These are phyloP conservation scores for Octomys mimax DNA, from an alignment of 2,797 vertebrate genomes.

Conservation along the genomic window DNA sequence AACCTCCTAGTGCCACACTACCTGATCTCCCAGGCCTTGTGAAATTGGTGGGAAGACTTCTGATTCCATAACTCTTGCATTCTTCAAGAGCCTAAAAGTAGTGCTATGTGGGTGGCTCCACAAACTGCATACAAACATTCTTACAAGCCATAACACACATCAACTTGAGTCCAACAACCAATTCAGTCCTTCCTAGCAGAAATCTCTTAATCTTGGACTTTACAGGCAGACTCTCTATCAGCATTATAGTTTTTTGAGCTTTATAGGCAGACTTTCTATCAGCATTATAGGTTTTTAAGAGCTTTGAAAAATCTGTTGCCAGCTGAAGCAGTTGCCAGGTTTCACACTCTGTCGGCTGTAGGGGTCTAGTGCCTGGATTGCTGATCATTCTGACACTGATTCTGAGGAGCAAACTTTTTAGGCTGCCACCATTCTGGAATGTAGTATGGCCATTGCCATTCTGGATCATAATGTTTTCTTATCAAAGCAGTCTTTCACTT, in stretches of 20 bases:
- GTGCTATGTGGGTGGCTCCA: not conserved
- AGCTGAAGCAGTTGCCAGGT: not conserved
- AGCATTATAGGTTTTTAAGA: too few relatives aligned
- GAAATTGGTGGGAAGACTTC: not conserved
- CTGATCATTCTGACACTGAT: not conserved
- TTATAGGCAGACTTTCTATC: too few relatives aligned
- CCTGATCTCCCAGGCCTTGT: not conserved
- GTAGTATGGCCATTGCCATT: not conserved
- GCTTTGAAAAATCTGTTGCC: not conserved
- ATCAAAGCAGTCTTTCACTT: not conserved
- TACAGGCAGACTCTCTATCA: too few relatives aligned
- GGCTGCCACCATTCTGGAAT: too few relatives aligned
- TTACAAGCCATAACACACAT: too few relatives aligned
- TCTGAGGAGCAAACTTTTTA: not conserved
- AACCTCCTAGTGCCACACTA: not conserved
- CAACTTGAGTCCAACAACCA: too few relatives aligned
- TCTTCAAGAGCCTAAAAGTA: not conserved
- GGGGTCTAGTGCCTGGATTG: not conserved
- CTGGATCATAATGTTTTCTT: not conserved
- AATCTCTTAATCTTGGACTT: too few relatives aligned
- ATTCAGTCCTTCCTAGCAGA: too few relatives aligned
- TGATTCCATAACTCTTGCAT: not conserved
- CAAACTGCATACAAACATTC: too few relatives aligned
- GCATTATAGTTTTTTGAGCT: too few relatives aligned
- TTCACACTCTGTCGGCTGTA: not conserved